Conservation (phyloP, 2,797 vertebrate genomes). For the Rallus crepitans region DNA sequence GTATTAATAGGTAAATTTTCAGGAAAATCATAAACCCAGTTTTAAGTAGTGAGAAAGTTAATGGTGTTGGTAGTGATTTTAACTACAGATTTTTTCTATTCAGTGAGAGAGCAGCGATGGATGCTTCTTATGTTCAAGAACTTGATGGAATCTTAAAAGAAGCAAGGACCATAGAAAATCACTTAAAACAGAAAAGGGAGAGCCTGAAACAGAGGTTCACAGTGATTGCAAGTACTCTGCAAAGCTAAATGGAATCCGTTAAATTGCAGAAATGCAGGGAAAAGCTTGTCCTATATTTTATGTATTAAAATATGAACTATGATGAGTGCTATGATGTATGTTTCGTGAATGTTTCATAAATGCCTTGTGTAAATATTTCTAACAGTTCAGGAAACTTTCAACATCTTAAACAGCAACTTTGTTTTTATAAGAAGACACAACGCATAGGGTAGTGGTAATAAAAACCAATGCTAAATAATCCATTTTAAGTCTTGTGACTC, state of each 20-base stretch:
- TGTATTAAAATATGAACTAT: not conserved
- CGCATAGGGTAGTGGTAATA: not conserved
- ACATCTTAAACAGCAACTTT: not conserved
- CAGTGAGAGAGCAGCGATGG: slow-evolving; percentile 80
- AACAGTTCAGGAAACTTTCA: not conserved
- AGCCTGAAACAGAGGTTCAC: slow-evolving; percentile 75
- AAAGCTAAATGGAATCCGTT: slow-evolving; percentile 44
- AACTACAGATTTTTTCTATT: slow-evolving; percentile 44
- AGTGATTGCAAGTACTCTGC: slow-evolving; percentile 72
- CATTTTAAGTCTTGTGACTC: not conserved
- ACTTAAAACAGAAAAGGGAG: slow-evolving; percentile 79
- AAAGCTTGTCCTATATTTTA: not conserved
- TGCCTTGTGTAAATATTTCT: not conserved
- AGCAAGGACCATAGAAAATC: slow-evolving; percentile 75
- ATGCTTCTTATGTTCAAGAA: slow-evolving; percentile 76
- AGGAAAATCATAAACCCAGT: not conserved
- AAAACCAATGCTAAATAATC: not conserved
- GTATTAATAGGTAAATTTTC: not conserved
- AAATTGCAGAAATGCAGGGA: not conserved
- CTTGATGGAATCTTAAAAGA: slow-evolving; percentile 81
- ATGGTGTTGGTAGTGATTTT: slow-evolving; percentile 40
- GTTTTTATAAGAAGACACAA: not conserved
- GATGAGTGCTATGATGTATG: not conserved
- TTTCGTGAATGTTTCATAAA: not conserved
- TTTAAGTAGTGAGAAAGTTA: not conserved